A percentile compares a stretch with the other conserved stretches of the same genome.
Evolutionary conservation across 2,888 invertebrate genomes (phyloP).

Genomic region (Andricus quercusramuli): DNA sequence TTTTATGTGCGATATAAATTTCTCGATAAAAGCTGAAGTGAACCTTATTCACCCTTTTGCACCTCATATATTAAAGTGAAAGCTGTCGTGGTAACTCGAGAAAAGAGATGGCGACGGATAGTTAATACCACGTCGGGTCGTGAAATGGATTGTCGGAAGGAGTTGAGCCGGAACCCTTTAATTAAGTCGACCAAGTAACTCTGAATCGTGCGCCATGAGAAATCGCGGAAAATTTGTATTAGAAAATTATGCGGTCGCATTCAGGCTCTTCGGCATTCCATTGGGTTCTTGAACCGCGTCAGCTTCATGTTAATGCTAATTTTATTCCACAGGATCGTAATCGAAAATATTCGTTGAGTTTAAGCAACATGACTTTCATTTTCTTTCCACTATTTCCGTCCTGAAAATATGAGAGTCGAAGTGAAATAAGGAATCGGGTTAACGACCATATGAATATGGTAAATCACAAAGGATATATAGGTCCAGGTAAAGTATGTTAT

Average conservation of each 20-base stretch:
- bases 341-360: slow-evolving; percentile 34
- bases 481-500: no score
- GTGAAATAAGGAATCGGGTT: slow-evolving; percentile 26
- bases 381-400: slow-evolving; percentile 10
- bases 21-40: neutral
- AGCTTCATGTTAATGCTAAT: slow-evolving; percentile 17
- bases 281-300: neutral
- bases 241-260: slow-evolving; percentile 1
- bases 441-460: slow-evolving; percentile 20
- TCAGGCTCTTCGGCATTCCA: slow-evolving; percentile 3
- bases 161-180: slow-evolving; percentile 18
- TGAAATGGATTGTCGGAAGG: slow-evolving; percentile 21
- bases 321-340: slow-evolving; percentile 19
- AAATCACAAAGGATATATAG: neutral
- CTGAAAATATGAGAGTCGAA: neutral
- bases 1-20: neutral
- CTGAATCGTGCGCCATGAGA: slow-evolving; percentile 1
- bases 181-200: slow-evolving; percentile 35
- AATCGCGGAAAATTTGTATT: slow-evolving; percentile 18
- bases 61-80: slow-evolving; percentile 23
- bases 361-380: slow-evolving; percentile 28
- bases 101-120: slow-evolving; percentile 33
- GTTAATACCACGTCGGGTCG: slow-evolving; percentile 30
- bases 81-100: slow-evolving; percentile 13
- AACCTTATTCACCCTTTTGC: neutral